A percentile compares a stretch with the other conserved stretches of the same genome.
Conservation (phyloP, 1,140 invertebrate species). For the Lasioglossum albipes region DNA sequence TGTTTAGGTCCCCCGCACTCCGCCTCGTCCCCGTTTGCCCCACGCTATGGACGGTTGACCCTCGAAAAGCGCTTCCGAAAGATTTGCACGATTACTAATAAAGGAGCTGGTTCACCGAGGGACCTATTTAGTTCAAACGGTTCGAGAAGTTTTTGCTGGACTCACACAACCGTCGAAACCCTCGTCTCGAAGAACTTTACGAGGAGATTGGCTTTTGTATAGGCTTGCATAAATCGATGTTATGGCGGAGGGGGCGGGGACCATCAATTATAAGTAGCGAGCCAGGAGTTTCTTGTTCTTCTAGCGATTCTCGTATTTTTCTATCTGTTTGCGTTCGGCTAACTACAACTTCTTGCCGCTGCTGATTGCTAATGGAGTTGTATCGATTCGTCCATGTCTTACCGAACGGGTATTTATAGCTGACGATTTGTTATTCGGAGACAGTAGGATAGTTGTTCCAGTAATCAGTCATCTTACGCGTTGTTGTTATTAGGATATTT, state of each 20-base stretch:
- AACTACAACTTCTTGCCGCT: background rate
- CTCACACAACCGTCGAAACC: background rate
- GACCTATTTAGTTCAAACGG: constrained; percentile 26
- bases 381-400: background rate
- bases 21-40: background rate
- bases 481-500: too few relatives aligned
- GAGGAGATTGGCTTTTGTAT: background rate
- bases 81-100: constrained; percentile 71
- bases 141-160: constrained; percentile 30
- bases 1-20: constrained; percentile 50
- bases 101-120: constrained; percentile 34
- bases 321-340: background rate
- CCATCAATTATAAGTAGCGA: background rate
- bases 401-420: too few relatives aligned
- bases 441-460: too few relatives aligned
- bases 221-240: constrained; percentile 9
- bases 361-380: background rate
- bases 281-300: too few relatives aligned
- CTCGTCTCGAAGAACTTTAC: background rate
- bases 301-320: background rate
- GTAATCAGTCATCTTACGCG: too few relatives aligned
- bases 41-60: constrained; percentile 49
- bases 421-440: too few relatives aligned
- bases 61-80: constrained; percentile 61
- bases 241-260: background rate